Evolutionary conservation across 2,888 invertebrate species (phyloP), one percentile per base, ranked within the genome.

Genomic region (Andrena minutula): DNA sequence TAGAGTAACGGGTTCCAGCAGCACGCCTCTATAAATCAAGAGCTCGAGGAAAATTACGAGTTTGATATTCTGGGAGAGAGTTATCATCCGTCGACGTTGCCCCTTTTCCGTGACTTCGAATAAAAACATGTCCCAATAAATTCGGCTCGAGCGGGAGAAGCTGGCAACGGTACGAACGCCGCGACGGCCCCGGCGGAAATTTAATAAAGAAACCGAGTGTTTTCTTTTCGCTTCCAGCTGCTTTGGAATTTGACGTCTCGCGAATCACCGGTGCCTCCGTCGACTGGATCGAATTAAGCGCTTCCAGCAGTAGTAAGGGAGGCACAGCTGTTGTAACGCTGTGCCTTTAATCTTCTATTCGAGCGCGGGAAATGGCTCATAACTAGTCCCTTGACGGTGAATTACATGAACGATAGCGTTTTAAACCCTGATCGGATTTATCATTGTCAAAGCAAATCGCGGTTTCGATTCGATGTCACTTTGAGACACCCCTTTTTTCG

Each of bases 131-230:
- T 30, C 5, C 26, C 47, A 58, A 85, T 61, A 58, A 79, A 49
- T 72, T 70, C 16, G 26, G 53, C 23, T 23, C 6, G 23, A 49
- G 26, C 16, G 12, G 41, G 35, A 26, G 6, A 69, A 72, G 28
- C 32, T 60, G 30, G 28, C 60, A 65, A 69, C 53, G 53, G 28
- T 49, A 61, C 61, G 35, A 16, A 2, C 51, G 1, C 12, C 56
- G 56, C 70, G 56, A 10, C 23, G 10, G 20, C 58, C 51, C 63
- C 58, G 47, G 8, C 30, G 58, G n/a, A 78, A 86, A 83, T 61
- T 74, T 73, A 66, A 80, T 86, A 84, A 84, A 86, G 60, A 60
- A 41, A 5, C 28, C 3, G 20, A 35, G 61, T 72, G 64, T 68
- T 64, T 63, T 70, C 64, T 35, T 56, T 23, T 26, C 8, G n/a